Evolutionary conservation across 2,113 vertebrate genomes (phyloP), one percentile per base, ranked within the genome.

Genomic region (Corydoras maculifer): DNA sequence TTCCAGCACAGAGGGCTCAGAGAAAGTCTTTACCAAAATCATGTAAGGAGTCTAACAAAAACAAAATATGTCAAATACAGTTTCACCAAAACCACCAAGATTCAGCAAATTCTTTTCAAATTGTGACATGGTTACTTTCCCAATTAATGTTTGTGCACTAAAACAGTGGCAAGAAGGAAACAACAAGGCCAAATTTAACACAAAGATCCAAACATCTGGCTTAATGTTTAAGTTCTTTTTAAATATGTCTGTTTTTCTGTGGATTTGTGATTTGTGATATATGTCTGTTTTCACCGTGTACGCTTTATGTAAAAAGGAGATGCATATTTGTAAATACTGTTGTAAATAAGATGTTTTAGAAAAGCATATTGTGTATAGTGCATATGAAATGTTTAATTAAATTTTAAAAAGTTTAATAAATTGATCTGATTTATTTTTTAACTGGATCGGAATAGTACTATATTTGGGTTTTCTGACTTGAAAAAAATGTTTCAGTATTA

Each of bases 111-210:
- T 35, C 30, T 63, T 49, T 18, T 51, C 57, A 35, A 43, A 65
- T 54, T 69, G 30, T 50, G 18, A 13, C 50, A 35, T 75, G 18
- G 67, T 8, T n/a, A 57, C 49, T 14, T 67, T 10, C 49, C 25
- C 61, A 62, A 30, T 54, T 73, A 63, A 54, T 74, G 49, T 60
- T 75, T 69, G 80, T 88, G 87, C 86, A 87, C 86, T 88, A 87
- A 79, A 75, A 81, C 75, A 69, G 70, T 70, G 59, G 80, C 76
- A 69, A 60, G 68, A 25, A 13, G 54, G 14, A 57, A n/a, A n/a
- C 14, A n/a, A 79, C 73, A 54, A 75, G 74, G 86, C 87, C 86
- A 89, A 90, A 88, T 83, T 7, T 68, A 66, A 32, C 55, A 62
- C 15, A 59, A 25, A 49, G 67, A 65, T 57, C 66, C 57, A 73